These are phyloP conservation scores for Camptogramma bilineatum DNA, from an alignment of 2,888 invertebrate genomes.

Conservation along the genomic window DNA sequence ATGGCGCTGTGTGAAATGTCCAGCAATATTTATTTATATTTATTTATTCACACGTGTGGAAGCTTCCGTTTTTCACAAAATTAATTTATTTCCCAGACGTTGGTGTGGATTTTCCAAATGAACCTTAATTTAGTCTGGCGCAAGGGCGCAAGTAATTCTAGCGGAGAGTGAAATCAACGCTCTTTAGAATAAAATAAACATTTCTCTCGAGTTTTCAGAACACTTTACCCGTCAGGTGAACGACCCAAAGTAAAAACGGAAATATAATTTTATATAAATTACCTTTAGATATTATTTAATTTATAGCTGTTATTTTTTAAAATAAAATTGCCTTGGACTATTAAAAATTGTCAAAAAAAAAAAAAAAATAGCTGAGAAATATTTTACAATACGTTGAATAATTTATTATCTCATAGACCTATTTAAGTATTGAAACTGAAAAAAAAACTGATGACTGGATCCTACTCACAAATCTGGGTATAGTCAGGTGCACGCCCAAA, in stretches of 20 bases:
- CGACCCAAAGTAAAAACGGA: neutral
- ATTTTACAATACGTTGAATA: no score
- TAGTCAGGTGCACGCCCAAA: no score
- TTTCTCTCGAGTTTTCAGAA: slow-evolving; percentile 5
- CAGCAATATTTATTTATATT: no score
- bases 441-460: no score
- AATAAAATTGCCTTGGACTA: no score
- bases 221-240: neutral
- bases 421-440: no score
- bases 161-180: slow-evolving; percentile 6
- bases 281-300: neutral
- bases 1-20: no score
- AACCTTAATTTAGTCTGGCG: slow-evolving; percentile 1
- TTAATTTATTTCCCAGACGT: slow-evolving; percentile 4
- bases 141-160: slow-evolving; percentile 1
- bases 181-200: slow-evolving; percentile 17
- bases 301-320: neutral
- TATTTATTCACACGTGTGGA: neutral
- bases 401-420: no score
- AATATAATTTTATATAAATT: neutral
- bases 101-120: slow-evolving; percentile 5
- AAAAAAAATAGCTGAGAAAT: no score
- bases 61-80: neutral
- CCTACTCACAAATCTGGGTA: no score
- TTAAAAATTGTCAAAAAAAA: no score